These are phyloP conservation scores for Acanthaster planci DNA, from an alignment of 35 echinoderm and acorn worm genomes.

Conservation along the genomic window DNA sequence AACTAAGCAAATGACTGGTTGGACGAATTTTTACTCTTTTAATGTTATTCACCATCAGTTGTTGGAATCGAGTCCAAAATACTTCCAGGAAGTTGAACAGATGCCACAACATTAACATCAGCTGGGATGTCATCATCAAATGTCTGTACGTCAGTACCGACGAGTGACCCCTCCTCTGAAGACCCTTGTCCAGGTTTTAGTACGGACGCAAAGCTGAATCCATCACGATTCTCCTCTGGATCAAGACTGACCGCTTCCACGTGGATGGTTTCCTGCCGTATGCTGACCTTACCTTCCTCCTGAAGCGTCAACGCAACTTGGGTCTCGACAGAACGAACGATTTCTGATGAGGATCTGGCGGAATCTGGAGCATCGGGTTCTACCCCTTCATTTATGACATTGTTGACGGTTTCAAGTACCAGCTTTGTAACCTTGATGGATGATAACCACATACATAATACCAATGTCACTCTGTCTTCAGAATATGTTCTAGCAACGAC, in stretches of 20 bases:
- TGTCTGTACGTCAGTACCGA: neutral
- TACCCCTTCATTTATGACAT: neutral
- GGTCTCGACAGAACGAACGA: neutral
- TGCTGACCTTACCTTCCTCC: neutral
- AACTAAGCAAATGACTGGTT: too few relatives aligned
- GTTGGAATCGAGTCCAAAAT: neutral
- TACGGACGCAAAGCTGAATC: conserved; percentile 30
- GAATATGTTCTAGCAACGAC: too few relatives aligned
- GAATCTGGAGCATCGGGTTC: neutral
- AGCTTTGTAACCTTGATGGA: conserved; percentile 10
- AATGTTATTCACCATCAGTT: neutral
- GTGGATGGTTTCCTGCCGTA: neutral
- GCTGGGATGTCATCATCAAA: neutral
- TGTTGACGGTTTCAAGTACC: conserved; percentile 16
- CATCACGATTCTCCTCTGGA: neutral
- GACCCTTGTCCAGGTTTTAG: neutral
- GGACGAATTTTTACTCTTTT: too few relatives aligned
- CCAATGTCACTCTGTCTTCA: too few relatives aligned
- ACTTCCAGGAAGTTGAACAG: conserved; percentile 11
- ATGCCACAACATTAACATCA: neutral
- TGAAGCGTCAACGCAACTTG: conserved; percentile 22
- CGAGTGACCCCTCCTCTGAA: conserved; percentile 5
- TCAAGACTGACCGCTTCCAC: conserved; percentile 13
- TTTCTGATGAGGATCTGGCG: neutral
- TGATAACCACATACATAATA: too few relatives aligned